These are phyloP conservation scores for Plebejus anna DNA, from an alignment of 2,888 invertebrate species.

Conservation along the genomic window DNA sequence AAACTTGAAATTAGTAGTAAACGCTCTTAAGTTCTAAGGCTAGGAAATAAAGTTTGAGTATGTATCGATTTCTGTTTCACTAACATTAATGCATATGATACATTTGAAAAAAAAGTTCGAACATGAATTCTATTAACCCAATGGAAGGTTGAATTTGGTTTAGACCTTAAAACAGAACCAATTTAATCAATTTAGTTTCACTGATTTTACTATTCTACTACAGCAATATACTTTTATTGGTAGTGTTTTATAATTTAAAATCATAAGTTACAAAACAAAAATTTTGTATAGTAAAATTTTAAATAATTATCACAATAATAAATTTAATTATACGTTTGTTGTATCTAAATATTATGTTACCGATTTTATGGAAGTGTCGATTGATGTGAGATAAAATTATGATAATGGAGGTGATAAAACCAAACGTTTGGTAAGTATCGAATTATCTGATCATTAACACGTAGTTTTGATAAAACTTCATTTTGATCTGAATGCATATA, in stretches of 20 bases:
- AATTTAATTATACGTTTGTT: conserved; percentile 7
- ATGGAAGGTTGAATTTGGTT: neutral
- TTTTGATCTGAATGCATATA: neutral
- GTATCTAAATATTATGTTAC: neutral
- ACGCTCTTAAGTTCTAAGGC: neutral
- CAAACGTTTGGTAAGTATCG: neutral
- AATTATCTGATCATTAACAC: conserved; percentile 6
- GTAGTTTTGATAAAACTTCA: neutral
- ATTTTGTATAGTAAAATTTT: conserved; percentile 57
- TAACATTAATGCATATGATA: neutral
- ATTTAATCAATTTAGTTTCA: conserved; percentile 55
- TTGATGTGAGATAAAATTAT: neutral
- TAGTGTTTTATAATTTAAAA: conserved; percentile 61
- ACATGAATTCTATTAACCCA: neutral
- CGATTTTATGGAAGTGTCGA: conserved; percentile 7
- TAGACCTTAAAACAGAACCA: neutral
- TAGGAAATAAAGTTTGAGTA: neutral
- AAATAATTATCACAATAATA: conserved; percentile 11
- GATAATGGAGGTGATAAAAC: conserved; percentile 1
- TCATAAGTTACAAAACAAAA: conserved; percentile 48
- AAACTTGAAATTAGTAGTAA: too few species aligned
- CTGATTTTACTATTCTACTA: conserved; percentile 72
- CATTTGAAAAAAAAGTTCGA: neutral
- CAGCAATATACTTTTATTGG: conserved; percentile 68
- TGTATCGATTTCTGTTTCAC: neutral